Percentiles rank a stretch among this genome's conserved stretches.
These are phyloP conservation scores for Himalopsyche anomala DNA, from an alignment of 2,888 invertebrate genomes.

Conservation along the genomic window DNA sequence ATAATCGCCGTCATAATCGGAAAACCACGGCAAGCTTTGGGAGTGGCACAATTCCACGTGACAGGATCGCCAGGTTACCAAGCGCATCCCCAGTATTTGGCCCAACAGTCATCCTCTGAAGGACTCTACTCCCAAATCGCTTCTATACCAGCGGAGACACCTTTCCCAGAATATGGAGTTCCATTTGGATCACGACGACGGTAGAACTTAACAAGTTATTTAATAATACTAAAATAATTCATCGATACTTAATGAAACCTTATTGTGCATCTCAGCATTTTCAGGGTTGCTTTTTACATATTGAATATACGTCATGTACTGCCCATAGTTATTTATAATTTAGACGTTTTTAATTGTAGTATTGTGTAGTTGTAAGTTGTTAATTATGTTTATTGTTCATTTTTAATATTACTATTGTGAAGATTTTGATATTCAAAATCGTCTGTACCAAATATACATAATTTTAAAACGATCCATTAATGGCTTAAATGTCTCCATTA, in stretches of 20 bases:
- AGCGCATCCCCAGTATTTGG: neutral
- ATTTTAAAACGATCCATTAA: neutral
- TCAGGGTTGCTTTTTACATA: neutral
- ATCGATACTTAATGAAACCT: neutral
- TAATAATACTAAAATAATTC: neutral
- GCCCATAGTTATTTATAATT: neutral
- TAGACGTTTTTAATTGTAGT: neutral
- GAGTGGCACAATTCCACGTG: constrained; percentile 43
- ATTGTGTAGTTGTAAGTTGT: neutral
- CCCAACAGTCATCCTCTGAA: neutral
- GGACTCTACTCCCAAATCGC: neutral
- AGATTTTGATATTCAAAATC: constrained; percentile 1
- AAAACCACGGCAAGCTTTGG: constrained; percentile 27
- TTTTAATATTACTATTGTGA: neutral
- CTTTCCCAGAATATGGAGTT: neutral
- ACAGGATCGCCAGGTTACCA: neutral
- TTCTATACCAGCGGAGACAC: neutral
- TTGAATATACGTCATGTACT: neutral
- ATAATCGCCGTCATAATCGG: constrained; percentile 46
- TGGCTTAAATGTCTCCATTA: too few species aligned
- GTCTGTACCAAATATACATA: neutral
- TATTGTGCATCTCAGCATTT: neutral
- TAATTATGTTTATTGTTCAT: neutral
- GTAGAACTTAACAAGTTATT: neutral
- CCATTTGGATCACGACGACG: neutral